A percentile compares a stretch with the other conserved stretches of the same genome.
phyloP scores from a whole-genome alignment of 2,113 vertebrate genomes.

The Myrmecobius fasciatus region DNA sequence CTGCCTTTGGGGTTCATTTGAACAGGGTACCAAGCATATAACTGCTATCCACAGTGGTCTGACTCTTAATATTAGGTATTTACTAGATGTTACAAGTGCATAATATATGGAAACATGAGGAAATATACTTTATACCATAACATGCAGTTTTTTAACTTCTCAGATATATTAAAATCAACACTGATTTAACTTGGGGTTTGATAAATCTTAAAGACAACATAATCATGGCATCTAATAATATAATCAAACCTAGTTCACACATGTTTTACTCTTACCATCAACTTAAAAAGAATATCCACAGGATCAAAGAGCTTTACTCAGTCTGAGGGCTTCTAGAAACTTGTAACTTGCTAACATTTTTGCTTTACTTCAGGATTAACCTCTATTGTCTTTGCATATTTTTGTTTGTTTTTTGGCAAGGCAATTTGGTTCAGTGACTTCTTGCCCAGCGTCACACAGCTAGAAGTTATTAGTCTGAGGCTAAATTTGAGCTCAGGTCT shows the following conservation, averaged over 20 bases:
- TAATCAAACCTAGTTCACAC: neutral
- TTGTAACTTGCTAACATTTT: neutral
- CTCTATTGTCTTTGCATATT: neutral
- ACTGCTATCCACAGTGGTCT: neutral
- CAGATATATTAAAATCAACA: neutral
- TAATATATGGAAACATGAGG: neutral
- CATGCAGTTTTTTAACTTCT: neutral
- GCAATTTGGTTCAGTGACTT: too few species aligned
- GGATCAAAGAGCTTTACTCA: neutral
- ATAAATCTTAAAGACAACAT: neutral
- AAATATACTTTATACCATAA: neutral
- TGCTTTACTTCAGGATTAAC: neutral
- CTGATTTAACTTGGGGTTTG: neutral
- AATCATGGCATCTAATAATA: neutral
- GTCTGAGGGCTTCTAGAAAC: neutral
- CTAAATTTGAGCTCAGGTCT: too few species aligned
- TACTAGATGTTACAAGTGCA: neutral
- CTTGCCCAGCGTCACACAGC: too few species aligned
- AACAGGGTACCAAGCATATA: neutral
- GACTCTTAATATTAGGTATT: neutral
- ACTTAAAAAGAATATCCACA: neutral
- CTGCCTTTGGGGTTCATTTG: neutral
- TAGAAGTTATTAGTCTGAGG: too few species aligned
- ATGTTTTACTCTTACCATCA: neutral
- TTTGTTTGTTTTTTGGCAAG: neutral